Evolutionary conservation across 2,113 vertebrate species (phyloP), one percentile per base, ranked within the genome.

Genomic region (Xiphophorus maculatus): DNA sequence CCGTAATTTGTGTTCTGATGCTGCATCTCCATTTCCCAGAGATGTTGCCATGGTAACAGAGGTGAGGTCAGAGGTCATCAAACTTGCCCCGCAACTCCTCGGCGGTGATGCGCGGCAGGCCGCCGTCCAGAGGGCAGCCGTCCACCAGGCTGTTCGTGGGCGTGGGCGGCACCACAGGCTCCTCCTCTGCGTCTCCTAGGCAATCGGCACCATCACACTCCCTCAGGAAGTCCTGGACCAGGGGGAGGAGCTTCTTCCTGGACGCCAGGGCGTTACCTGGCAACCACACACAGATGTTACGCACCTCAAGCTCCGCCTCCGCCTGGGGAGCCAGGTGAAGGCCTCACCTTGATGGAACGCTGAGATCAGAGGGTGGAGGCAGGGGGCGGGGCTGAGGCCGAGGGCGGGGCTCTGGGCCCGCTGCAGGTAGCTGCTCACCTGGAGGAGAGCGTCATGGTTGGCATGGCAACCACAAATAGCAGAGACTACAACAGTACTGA

Each of bases 101-200:
- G 0, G 94, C 91, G 0, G 94, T 97, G 77, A 97, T 89, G 10
- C 86, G 91, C 0, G 97, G 97, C 74, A 96, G 94, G 0, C 96
- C 95, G 29, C 86, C 93, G 0, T 97, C 96, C 61, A 99, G 94
- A 0, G 97, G 98, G 66, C 97, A 97, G 22, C 97, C 97, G 1
- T 99, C 98, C 70, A 97, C 97, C 90, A 98, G 94, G 86, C 98
- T 99, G 95, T 99, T 99, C 96, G 97, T 95, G 0, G 98, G 98
- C 0, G 98, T 98, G 0, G 97, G 97, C 0, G 97, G 98, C 0
- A 95, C 89, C 0, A 44, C 80, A 6, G 80, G 84, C 51, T 96
- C 96, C 1, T 96, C 87, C 54, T 74, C 78, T 11, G 1, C 0
- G 9, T 82, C 51, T 54, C 67, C 80, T 0, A 51, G 62, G 27